Evolutionary conservation across 2,113 vertebrate genomes (phyloP).

Genomic region (Strigops habroptila): DNA sequence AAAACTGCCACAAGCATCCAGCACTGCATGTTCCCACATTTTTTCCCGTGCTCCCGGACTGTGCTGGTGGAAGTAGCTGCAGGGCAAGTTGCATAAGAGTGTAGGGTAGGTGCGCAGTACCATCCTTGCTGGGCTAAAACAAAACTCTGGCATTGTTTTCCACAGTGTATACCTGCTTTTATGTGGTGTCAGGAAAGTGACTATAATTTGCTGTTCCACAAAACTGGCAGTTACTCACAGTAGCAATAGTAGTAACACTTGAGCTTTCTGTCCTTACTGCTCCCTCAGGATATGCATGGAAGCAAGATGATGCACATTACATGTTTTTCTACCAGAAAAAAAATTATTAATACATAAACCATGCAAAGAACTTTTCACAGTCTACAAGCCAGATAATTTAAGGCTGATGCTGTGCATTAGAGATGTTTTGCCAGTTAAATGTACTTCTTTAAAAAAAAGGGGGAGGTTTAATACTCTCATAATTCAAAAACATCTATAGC

Average conservation of each 20-base stretch:
- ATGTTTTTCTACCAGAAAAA: constrained; percentile 12
- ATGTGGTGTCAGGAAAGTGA: constrained; percentile 41
- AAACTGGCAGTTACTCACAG: constrained; percentile 11
- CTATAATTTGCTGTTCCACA: constrained; percentile 44
- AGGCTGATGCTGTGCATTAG: neutral
- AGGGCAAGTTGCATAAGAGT: constrained; percentile 26
- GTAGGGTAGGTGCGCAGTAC: neutral
- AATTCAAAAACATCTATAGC: constrained; percentile 3
- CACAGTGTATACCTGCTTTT: neutral
- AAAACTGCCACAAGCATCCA: constrained; percentile 8
- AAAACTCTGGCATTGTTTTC: constrained; percentile 37
- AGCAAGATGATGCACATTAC: constrained; percentile 30
- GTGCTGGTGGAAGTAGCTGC: constrained; percentile 3
- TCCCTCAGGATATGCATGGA: constrained; percentile 15
- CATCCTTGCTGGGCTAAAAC: neutral
- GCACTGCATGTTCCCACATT: constrained; percentile 5
- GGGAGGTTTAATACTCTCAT: neutral
- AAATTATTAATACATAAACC: neutral
- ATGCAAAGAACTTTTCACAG: constrained; percentile 1
- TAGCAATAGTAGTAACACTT: neutral
- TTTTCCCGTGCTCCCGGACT: constrained; percentile 3
- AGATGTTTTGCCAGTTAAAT: constrained; percentile 8
- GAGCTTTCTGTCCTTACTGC: neutral
- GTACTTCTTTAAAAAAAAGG: neutral
- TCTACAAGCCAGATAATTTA: neutral